A percentile compares a stretch with the other conserved stretches of the same genome.
phyloP scores from a whole-genome alignment of 2,888 invertebrate genomes.

The Metacarcinus magister region DNA sequence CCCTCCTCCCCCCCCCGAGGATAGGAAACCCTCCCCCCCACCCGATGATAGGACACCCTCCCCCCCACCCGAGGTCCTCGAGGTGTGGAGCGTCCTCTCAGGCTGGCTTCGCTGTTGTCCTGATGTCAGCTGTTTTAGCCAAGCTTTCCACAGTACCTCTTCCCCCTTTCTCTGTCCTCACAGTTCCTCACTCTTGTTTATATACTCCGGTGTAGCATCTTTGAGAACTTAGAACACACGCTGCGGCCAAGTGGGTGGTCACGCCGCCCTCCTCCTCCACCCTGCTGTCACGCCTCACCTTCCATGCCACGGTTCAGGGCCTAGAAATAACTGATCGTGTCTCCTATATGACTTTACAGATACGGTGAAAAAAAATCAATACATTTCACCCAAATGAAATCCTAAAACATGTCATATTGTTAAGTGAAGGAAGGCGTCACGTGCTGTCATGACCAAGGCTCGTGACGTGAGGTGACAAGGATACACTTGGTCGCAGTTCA shows the following conservation, averaged over 20 bases:
- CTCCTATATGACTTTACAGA: neutral
- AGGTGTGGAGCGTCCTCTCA: constrained; percentile 65
- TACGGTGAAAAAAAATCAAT: neutral
- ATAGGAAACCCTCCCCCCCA: neutral
- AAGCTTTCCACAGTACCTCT: constrained; percentile 63
- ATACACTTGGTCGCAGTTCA: neutral
- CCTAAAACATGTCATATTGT: neutral
- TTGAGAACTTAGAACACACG: constrained; percentile 13
- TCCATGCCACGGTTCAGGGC: neutral
- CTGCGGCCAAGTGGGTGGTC: neutral
- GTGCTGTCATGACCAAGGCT: neutral
- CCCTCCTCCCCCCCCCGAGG: too few species aligned
- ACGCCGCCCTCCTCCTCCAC: neutral
- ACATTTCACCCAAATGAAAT: neutral
- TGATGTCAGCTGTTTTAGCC: constrained; percentile 59
- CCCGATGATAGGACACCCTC: neutral
- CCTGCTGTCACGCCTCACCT: neutral
- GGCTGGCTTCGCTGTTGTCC: constrained; percentile 46
- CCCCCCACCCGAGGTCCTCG: constrained; percentile 16
- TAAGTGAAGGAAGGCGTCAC: neutral
- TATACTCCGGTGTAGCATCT: constrained; percentile 61
- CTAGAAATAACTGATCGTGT: neutral
- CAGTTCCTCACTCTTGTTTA: constrained; percentile 51
- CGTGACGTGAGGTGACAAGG: neutral
- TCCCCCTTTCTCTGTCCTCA: constrained; percentile 60